A percentile compares a stretch with the other conserved stretches of the same genome.
Evolutionary conservation across 2,888 invertebrate genomes (phyloP).

Genomic region (Drosophila buzzatii): DNA sequence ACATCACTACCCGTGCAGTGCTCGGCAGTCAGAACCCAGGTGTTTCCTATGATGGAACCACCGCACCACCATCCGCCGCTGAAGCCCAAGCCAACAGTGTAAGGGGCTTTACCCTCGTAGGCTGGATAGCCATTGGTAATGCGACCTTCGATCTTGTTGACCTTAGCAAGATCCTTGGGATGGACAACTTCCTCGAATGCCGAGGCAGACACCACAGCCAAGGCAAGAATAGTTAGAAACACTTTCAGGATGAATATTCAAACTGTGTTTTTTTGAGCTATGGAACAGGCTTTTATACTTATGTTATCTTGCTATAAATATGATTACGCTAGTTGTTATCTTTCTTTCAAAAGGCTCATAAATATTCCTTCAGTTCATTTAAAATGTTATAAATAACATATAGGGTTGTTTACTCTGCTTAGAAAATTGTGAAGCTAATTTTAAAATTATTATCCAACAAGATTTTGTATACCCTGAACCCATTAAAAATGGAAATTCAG

Average conservation of each 20-base stretch:
- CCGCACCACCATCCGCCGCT: constrained; percentile 72
- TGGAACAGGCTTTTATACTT: constrained; percentile 24
- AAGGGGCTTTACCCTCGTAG: constrained; percentile 52
- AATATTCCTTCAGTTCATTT: constrained; percentile 25
- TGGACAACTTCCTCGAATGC: constrained; percentile 35
- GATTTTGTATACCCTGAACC: no score
- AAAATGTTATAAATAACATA: constrained; percentile 17
- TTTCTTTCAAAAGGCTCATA: constrained; percentile 4
- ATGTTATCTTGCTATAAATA: background rate
- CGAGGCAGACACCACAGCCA: constrained; percentile 50
- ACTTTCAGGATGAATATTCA: constrained; percentile 51
- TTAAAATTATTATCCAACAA: background rate
- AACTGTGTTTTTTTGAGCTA: constrained; percentile 12
- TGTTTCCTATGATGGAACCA: constrained; percentile 73
- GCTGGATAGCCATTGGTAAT: constrained; percentile 71
- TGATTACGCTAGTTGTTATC: constrained; percentile 18
- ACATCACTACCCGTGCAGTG: constrained; percentile 73
- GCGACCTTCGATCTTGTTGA: constrained; percentile 53
- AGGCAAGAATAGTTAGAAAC: constrained; percentile 50
- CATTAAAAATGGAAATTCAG: no score
- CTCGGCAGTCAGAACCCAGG: constrained; percentile 78
- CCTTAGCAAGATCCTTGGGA: constrained; percentile 54
- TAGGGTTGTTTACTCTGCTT: background rate
- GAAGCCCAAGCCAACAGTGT: constrained; percentile 55
- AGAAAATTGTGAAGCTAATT: background rate